Evolutionary conservation across 2,113 vertebrate species (phyloP).

Genomic region (Crocuta crocuta): DNA sequence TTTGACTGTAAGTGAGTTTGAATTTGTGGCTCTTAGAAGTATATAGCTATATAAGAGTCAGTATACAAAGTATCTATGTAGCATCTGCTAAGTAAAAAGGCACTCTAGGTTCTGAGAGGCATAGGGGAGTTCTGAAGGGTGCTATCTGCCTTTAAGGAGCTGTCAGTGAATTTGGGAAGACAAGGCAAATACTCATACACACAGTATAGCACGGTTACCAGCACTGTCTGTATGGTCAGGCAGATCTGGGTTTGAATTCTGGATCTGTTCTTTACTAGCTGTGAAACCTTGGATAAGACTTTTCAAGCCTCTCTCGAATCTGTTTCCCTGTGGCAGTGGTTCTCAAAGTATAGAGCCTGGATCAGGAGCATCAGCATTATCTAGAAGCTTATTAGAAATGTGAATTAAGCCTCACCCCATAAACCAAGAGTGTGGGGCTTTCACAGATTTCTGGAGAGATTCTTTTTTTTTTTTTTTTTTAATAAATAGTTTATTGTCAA

Average conservation of each 20-base stretch:
- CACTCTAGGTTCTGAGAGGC: neutral
- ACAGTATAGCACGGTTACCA: neutral
- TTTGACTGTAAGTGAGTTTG: slow-evolving; percentile 46
- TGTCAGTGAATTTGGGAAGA: neutral
- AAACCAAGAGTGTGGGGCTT: neutral
- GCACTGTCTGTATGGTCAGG: neutral
- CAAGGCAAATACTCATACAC: neutral
- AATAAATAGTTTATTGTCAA: too few species aligned
- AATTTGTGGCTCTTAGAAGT: slow-evolving; percentile 26
- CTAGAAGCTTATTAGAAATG: neutral
- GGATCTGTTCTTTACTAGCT: neutral
- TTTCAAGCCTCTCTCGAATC: neutral
- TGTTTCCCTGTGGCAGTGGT: neutral
- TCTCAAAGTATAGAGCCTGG: neutral
- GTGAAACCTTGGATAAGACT: neutral
- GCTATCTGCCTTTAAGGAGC: slow-evolving; percentile 6
- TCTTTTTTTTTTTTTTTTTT: neutral
- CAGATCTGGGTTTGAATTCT: slow-evolving; percentile 22
- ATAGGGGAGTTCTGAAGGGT: neutral
- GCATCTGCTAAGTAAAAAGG: neutral
- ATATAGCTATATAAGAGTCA: neutral
- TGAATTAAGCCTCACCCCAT: neutral
- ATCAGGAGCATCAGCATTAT: neutral
- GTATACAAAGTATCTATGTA: slow-evolving; percentile 15
- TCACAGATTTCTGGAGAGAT: neutral